Base-by-base conservation (phyloP, 2,797 vertebrate species). In the Salmo trutta region DNA sequence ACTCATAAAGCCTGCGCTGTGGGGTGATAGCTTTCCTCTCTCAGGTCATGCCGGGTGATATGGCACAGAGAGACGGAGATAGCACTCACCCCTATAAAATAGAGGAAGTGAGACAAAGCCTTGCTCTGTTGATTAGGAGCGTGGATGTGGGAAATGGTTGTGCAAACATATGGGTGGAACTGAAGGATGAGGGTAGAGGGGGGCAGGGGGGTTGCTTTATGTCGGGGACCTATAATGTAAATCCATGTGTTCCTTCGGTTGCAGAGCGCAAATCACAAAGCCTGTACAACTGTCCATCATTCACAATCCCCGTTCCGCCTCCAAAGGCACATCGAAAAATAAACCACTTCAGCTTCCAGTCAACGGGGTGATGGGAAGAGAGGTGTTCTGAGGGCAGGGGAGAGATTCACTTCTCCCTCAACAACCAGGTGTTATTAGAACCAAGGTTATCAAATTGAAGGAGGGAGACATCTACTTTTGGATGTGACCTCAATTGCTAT, bases 231-330 rank as follows among this genome's bases (percentile, higher is more conserved):
- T 79, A 79, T 86, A 86, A 93, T 92, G 89, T 90, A 92, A 92
- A 92, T 93, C 90, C 91, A 91, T 91, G 91, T 90, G 91, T 90
- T 91, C 88, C 89, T 91, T 87, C 83, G 85, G 88, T 86, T 33
- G 91, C 89, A 83, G 78, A 91, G 87, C 84, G 82, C 86, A 88
- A 87, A 88, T 83, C 91, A 91, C 89, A 91, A 90, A 86, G 87
- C 77, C 88, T 82, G 87, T 89, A 89, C 92, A 93, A 90, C 92
- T 92, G 91, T 91, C 91, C 90, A 91, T 92, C 92, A 92, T 81
- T 91, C 92, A 91, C 84, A 90, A 86, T 88, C 87, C 91, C 81
- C 83, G 89, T 85, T 91, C 91, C 90, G 88, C 85, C 88, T 87
- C 85, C 87, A 89, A 79, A 89, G 87, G 84, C 81, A 64, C 59